Evolutionary conservation across 1,140 invertebrate genomes (phyloP), one percentile per base, ranked within the genome.

Genomic region (Andricus grossulariae): DNA sequence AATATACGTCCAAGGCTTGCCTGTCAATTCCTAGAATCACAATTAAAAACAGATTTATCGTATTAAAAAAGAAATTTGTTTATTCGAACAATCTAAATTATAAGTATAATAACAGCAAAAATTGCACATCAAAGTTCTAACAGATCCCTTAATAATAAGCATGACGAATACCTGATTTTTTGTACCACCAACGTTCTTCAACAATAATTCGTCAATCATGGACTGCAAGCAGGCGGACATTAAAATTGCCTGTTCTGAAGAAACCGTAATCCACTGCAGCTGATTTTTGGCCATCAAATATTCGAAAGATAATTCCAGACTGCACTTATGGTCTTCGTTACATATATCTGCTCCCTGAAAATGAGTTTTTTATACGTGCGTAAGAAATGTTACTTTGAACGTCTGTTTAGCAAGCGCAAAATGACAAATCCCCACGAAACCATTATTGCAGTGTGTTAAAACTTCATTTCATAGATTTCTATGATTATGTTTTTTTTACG

Each of bases 181-280:
- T 18, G 83, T 83, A 71, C 76, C 90, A 80, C 94, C 94, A 85
- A 94, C 93, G 88, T 95, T 96, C 90, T 97, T 97, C 81, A 96
- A 92, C 82, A 99, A 93, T 80, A 99, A 91, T 90, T 99, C 97
- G 89, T 99, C 97, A 0, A 99, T 98, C 94, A 99, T 97, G 3
- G 95, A 95, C 89, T 99, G 97, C 71, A 99, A 92, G 89, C 97
- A 98, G 72, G 98, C 95, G 70, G 97, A 98, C 93, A 99, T 98
- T 54, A 99, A 94, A 88, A 99, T 98, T 15, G 98, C 96, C 91
- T 98, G 96, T 74, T 97, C 94, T 83, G 97, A 98, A 51, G 93
- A 93, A 75, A 99, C 94, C 13, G 96, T 98, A 45, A 99, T 95
- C 98, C 98, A 99, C 84, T 97, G 95, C 71, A 99, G 91, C 70